Conservation (phyloP, 2,888 invertebrate genomes). For the Caenorhabditis parvicauda region DNA sequence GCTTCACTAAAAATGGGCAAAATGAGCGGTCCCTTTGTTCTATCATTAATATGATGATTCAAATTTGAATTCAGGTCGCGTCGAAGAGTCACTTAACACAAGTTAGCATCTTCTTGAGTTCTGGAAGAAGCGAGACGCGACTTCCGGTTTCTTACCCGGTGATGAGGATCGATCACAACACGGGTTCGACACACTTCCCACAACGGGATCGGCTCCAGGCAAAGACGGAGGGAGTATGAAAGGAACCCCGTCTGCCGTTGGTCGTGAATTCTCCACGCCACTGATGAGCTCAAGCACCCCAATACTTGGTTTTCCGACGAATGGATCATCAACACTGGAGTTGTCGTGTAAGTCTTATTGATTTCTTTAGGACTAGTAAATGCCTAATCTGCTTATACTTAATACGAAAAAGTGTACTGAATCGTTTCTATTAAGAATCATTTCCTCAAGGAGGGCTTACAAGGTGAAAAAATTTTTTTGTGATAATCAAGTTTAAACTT, state of each 20-base stretch:
- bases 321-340: slow-evolving; percentile 23
- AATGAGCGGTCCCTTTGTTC: too few relatives aligned
- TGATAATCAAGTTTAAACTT: too few relatives aligned
- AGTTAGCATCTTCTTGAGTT: slow-evolving; percentile 84
- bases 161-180: slow-evolving; percentile 32
- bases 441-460: too few relatives aligned
- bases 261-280: slow-evolving; percentile 25
- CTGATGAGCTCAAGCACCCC: slow-evolving; percentile 12
- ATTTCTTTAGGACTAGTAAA: background rate
- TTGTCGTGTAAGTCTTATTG: slow-evolving; percentile 9
- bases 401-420: too few relatives aligned
- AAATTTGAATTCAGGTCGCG: too few relatives aligned
- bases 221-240: slow-evolving; percentile 22
- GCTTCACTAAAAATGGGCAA: too few relatives aligned
- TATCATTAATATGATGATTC: too few relatives aligned
- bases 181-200: slow-evolving; percentile 14
- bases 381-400: too few relatives aligned
- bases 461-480: too few relatives aligned
- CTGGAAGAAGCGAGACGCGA: slow-evolving; percentile 67
- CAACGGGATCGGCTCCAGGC: slow-evolving; percentile 3
- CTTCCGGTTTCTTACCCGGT: background rate
- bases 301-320: slow-evolving; percentile 15
- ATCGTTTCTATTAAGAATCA: background rate
- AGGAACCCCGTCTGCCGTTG: slow-evolving; percentile 29
- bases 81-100: slow-evolving; percentile 78